phyloP scores from a whole-genome alignment of 2,888 invertebrate species.

The Tenthredo scrophulariae region DNA sequence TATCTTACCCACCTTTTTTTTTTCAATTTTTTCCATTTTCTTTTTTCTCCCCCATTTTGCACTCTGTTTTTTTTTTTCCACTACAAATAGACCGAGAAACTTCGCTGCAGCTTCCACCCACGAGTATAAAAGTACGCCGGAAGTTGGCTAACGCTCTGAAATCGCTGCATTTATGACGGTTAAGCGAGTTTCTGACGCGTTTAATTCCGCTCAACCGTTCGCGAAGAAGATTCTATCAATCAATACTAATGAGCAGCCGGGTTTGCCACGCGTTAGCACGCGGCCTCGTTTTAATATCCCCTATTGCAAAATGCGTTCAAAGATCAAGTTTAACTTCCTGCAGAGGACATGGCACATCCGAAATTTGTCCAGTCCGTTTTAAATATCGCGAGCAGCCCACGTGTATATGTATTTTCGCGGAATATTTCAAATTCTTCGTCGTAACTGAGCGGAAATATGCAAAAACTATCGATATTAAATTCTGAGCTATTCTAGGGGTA shows the following conservation, averaged over 20 bases:
- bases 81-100: conserved; percentile 3
- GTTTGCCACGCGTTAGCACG: background rate
- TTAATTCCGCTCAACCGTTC: conserved; percentile 22
- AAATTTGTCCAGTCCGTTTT: background rate
- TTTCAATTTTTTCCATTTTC: background rate
- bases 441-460: background rate
- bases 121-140: conserved; percentile 5
- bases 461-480: conserved; percentile 23
- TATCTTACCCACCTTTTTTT: background rate
- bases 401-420: background rate
- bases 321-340: background rate
- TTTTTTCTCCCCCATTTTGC: background rate
- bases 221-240: background rate
- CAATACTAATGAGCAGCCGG: conserved; percentile 20
- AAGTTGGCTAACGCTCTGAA: conserved; percentile 25
- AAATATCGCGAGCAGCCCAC: background rate
- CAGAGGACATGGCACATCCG: background rate
- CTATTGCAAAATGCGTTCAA: background rate
- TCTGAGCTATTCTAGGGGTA: conserved; percentile 3
- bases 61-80: background rate
- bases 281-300: background rate
- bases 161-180: conserved; percentile 25
- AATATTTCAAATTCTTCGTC: background rate
- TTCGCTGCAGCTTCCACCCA: background rate
- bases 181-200: conserved; percentile 21